A percentile compares a stretch with the other conserved stretches of the same genome.
phyloP scores from a whole-genome alignment of 2,888 invertebrate species.

The Colletes collaris region DNA sequence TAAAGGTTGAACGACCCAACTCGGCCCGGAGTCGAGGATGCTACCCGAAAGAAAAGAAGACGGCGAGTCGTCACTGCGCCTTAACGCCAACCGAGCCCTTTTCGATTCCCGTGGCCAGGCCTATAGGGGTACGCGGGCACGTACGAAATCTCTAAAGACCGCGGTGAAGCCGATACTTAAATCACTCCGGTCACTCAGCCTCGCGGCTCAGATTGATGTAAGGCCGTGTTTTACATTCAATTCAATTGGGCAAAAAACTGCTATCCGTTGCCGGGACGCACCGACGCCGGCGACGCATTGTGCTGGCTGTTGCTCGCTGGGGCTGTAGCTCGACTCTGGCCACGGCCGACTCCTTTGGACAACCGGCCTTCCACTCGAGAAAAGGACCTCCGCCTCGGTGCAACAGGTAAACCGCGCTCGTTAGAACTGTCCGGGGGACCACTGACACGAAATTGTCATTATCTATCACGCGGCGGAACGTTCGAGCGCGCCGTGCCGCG shows the following conservation, averaged over 20 bases:
- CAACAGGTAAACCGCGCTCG: slow-evolving; percentile 65
- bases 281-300: slow-evolving; percentile 63
- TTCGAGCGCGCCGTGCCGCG: too few species aligned
- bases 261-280: slow-evolving; percentile 68
- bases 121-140: slow-evolving; percentile 47
- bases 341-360: slow-evolving; percentile 42
- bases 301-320: slow-evolving; percentile 34
- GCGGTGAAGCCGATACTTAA: slow-evolving; percentile 77
- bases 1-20: slow-evolving; percentile 16
- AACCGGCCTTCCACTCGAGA: slow-evolving; percentile 29
- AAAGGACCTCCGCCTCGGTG: slow-evolving; percentile 52
- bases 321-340: slow-evolving; percentile 1
- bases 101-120: slow-evolving; percentile 24
- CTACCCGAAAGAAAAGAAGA: neutral
- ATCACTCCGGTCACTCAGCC: slow-evolving; percentile 82
- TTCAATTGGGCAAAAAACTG: slow-evolving; percentile 83
- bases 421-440: slow-evolving; percentile 60
- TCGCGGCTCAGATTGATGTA: slow-evolving; percentile 82
- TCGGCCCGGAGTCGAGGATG: neutral
- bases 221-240: slow-evolving; percentile 83
- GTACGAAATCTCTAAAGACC: slow-evolving; percentile 76
- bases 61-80: slow-evolving; percentile 24
- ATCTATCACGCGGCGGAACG: slow-evolving; percentile 61
- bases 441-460: slow-evolving; percentile 73
- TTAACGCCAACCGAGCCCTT: slow-evolving; percentile 52